Percentiles rank a stretch among this genome's conserved stretches.
Evolutionary conservation across 2,888 invertebrate species (phyloP).

Genomic region (Hipparchia semele): DNA sequence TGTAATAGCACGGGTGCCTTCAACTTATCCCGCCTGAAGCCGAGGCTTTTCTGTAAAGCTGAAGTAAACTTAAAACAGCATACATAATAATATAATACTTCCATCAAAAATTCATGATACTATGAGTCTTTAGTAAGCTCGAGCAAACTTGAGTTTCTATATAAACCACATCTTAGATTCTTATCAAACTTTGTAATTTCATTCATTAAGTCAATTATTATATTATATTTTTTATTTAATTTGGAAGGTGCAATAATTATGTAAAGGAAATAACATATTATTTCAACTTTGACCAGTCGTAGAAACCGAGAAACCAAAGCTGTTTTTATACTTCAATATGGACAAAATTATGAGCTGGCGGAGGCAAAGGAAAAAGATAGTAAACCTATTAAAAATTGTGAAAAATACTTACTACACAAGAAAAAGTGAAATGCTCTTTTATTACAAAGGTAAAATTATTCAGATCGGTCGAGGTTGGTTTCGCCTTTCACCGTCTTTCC

Average conservation of each 20-base stretch:
- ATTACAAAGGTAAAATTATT: constrained; percentile 39
- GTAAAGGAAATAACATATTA: too few relatives aligned
- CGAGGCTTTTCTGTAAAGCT: constrained; percentile 3
- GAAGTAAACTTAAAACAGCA: neutral
- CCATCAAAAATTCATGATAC: neutral
- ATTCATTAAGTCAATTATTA: too few relatives aligned
- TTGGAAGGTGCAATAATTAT: too few relatives aligned
- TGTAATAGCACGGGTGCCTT: constrained; percentile 12
- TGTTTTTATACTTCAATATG: too few relatives aligned
- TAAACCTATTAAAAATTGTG: neutral
- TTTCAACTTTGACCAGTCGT: too few relatives aligned
- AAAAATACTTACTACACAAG: neutral
- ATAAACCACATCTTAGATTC: too few relatives aligned
- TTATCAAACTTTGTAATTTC: too few relatives aligned
- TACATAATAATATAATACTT: neutral
- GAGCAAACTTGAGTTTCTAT: too few relatives aligned
- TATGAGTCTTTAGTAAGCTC: too few relatives aligned
- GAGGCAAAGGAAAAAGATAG: neutral
- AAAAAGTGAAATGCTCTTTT: constrained; percentile 5
- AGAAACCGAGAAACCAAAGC: too few relatives aligned
- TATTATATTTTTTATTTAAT: too few relatives aligned
- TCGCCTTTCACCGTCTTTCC: constrained; percentile 40
- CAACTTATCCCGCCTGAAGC: constrained; percentile 4
- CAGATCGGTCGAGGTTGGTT: constrained; percentile 35
- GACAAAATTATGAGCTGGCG: too few relatives aligned